Evolutionary conservation across 1,140 invertebrate genomes (phyloP), one percentile per base, ranked within the genome.

Genomic region (Dreissena rostriformis): DNA sequence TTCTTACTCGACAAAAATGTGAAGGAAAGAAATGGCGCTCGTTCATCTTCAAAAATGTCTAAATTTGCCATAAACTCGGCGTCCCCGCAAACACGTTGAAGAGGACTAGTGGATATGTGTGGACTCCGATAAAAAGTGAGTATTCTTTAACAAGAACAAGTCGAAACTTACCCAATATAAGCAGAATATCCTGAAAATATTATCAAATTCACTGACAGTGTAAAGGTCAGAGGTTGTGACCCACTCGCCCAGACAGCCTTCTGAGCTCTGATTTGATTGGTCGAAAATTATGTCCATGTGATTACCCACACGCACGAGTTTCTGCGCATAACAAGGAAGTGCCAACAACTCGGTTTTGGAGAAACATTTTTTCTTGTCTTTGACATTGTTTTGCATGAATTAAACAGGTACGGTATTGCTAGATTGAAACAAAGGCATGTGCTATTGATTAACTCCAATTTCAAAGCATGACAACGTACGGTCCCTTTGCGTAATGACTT

Each of bases 161-260:
- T 8, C 39, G 8, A 73, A 24, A 71, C 79, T 73, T 81, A 81
- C 79, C 79, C 71, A 73, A 51, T 81, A n/a, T 22, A 19, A 71
- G 55, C 29, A 77, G 71, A 70, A 57, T 29, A 61, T 57, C 8
- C 68, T 63, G 57, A 66, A 73, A 39, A 39, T 39, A 39, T 39
- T 2, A 39, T 39, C 39, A 39, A 39, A 39, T 39, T 39, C 39
- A 39, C 39, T 39, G 88, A 88, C 90, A 85, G 82, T 89, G 88
- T 91, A 92, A 92, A 92, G 92, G 92, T 92, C 92, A 92, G 88
- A 91, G 92, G 91, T 92, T 91, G 90, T 92, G 92, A 92, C 92
- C 92, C 84, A 88, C 84, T 86, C 84, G 53, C 81, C 84, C 83
- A 85, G 85, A 89, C 86, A 82, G 86, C 86, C 28, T 85, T 39